Evolutionary conservation across 2,888 invertebrate species (phyloP).

Genomic region (Leucania comma): DNA sequence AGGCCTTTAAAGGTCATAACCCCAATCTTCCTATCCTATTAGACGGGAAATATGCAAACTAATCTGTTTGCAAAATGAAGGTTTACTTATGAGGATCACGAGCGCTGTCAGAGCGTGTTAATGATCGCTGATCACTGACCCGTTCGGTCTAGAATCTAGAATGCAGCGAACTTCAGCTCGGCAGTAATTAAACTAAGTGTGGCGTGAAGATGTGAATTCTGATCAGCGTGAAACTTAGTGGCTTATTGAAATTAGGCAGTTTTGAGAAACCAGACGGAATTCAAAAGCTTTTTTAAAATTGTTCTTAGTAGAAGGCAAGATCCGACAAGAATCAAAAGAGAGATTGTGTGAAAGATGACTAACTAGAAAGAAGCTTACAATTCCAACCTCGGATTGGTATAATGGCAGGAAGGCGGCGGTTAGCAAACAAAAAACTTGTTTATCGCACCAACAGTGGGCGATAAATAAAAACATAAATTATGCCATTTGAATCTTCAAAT

Average conservation of each 20-base stretch:
- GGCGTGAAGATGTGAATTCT: constrained; percentile 34
- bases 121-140: constrained; percentile 48
- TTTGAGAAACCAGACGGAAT: background rate
- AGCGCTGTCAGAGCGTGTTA: constrained; percentile 45
- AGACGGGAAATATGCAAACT: constrained; percentile 6
- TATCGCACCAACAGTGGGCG: no score
- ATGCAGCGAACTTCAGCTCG: constrained; percentile 34
- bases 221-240: constrained; percentile 33
- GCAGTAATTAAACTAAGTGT: constrained; percentile 45
- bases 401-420: background rate
- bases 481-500: background rate
- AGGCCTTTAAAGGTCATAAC: background rate
- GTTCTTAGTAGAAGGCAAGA: no score
- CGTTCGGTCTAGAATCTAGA: constrained; percentile 47
- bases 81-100: constrained; percentile 28
- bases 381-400: background rate
- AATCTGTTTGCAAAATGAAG: constrained; percentile 19
- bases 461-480: background rate
- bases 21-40: constrained; percentile 9
- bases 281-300: background rate
- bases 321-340: no score
- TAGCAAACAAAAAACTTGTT: no score
- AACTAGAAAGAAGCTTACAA: no score
- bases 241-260: constrained; percentile 31
- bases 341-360: no score